Evolutionary conservation across 2,113 vertebrate genomes (phyloP), one percentile per base, ranked within the genome.

Genomic region (Labrus mixtus): DNA sequence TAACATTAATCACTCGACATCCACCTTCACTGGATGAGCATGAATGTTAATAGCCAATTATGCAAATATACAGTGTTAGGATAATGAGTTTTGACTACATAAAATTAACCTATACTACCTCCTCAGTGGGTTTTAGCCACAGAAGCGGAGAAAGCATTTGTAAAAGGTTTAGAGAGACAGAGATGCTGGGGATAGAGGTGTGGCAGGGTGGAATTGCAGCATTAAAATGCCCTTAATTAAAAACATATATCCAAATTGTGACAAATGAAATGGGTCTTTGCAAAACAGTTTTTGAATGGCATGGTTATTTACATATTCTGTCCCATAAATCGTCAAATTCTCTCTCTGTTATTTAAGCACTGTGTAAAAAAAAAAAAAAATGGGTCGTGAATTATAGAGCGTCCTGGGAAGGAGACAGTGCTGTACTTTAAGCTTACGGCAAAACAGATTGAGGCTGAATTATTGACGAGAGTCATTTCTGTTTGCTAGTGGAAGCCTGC

Each of bases 371-470:
- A 87, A 76, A 76, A 72, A 45, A 45, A 84, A 87, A 76, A 75
- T 60, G 68, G 56, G 60, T 63, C 0, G 53, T 91, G 88, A 90
- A 84, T 92, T 78, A 91, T 87, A 54, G 68, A 86, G 81, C 41
- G 58, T 85, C 70, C 82, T 17, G 1, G 65, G 88, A 87, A 81
- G 71, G 69, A 90, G 77, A 81, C 87, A 59, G 66, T n/a, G 85
- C 73, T 55, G 84, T 82, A 84, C 74, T 88, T 82, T 50, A 76
- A 86, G 88, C 90, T 91, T 66, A 85, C 45, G 84, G 90, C 86
- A 60, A 87, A 92, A 92, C 91, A 92, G 92, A 92, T 90, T 91
- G 91, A 68, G 72, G 76, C 68, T 93, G 89, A 93, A 92, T 93
- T 92, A 92, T 93, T 92, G 88, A 93, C 76, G 63, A 87, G 71